Evolutionary conservation across 2,113 vertebrate species (phyloP).

Genomic region (Corynorhinus townsendii): DNA sequence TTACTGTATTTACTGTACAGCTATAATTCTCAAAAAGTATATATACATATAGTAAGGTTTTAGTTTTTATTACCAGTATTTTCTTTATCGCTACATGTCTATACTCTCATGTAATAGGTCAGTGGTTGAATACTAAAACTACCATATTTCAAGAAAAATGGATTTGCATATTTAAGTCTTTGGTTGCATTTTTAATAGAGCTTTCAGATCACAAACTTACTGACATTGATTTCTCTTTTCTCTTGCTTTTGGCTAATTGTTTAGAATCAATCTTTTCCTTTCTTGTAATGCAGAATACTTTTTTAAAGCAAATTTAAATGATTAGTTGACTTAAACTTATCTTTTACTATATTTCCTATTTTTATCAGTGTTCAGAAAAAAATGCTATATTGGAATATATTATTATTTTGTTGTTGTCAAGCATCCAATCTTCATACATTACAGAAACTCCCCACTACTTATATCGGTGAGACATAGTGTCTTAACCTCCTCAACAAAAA

Average conservation of each 20-base stretch:
- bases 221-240: conserved; percentile 39
- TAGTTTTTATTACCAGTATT: not conserved
- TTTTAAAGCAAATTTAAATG: not conserved
- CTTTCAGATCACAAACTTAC: conserved; percentile 4
- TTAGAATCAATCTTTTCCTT: not conserved
- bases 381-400: not conserved
- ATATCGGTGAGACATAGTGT: not conserved
- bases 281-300: not conserved
- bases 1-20: not conserved
- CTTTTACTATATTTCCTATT: not conserved
- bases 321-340: not conserved
- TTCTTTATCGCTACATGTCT: not conserved
- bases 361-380: not conserved
- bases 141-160: not conserved
- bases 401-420: not conserved
- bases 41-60: not conserved
- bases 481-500: not conserved
- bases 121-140: not conserved
- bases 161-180: conserved; percentile 1
- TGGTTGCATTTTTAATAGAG: conserved; percentile 24
- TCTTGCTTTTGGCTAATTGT: conserved; percentile 51
- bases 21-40: not conserved
- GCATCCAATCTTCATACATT: not conserved
- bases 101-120: not conserved
- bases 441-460: not conserved